Base-by-base conservation (phyloP, 2,113 vertebrate genomes). In the Eidolon helvum region DNA sequence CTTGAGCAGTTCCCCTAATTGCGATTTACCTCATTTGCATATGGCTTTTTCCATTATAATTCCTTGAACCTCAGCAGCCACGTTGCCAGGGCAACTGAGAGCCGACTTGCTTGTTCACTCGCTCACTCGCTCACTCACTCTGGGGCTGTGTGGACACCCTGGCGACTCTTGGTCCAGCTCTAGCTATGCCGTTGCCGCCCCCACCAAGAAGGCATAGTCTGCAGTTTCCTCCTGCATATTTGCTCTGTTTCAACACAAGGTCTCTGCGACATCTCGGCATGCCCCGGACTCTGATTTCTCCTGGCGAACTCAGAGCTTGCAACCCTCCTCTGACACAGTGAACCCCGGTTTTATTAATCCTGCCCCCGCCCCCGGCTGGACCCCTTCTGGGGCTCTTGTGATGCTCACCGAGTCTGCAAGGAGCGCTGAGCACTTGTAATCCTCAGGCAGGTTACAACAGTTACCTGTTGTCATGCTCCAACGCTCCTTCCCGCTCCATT, bases 41-140 rank as follows among this genome's bases (percentile, higher is more conserved):
- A n/a, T 19, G 90, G 53, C 65, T 95, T 72, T 80, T 48, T 91
- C 80, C 80, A 92, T 94, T 90, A 61, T 77, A n/a, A 97, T 86
- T 68, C 78, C 15, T 21, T 55, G 74, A 88, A 24, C 45, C 40
- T 24, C 33, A 9, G 50, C 22, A 9, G 24, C 91, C 9, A 0
- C 3, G 97, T 97, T 97, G 82, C 95, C 92, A 91, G 68, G 90
- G 92, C 72, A 94, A 97, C 86, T 0, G 3, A 45, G 68, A 82
- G 59, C 45, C 0, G 8, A 11, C 63, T n/a, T 0, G 21, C 71
- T 57, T 1, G 22, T 19, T 50, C 8, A 5, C 9, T 50, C 7
- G 1, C 50, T 40, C 6, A 16, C 26, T 50, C 7, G 7, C 9
- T 57, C 12, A 1, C 40, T 40, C 10, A 6, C 15, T 18, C 19